Evolutionary conservation across 2,797 vertebrate species (phyloP), one percentile per base, ranked within the genome.

Genomic region (Protonibea diacanthus): DNA sequence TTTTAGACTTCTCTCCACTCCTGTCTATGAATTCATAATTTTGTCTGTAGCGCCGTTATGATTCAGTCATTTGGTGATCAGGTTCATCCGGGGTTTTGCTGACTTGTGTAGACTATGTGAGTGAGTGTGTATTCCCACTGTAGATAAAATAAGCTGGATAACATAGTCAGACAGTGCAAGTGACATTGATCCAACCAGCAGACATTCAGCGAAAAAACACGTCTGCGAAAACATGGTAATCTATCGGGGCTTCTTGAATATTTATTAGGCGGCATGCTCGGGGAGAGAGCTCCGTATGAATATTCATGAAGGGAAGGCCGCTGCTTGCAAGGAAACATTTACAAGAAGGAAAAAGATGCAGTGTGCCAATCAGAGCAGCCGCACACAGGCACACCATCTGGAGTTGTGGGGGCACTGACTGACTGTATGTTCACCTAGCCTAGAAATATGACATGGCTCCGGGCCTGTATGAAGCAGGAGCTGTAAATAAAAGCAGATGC

Each of bases 231-330:
- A 75, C 74, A 81, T 44, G 78, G 70, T 74, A 78, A 90, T 86
- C 82, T 79, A 80, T 90, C 83, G 71, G 76, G 76, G 74, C 81
- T 58, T 21, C 40, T 51, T 92, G 89, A 92, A 92, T 93, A 94
- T 92, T 90, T 80, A 93, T 91, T 15, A 74, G 25, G 33, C 23
- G 59, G 76, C 45, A 62, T 10, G 74, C 82, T 83, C 57, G 33
- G 60, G 73, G 12, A 80, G 71, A 65, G 71, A 74, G 55, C 52
- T 73, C 17, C 0, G 59, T 29, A 77, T 91, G 88, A 86, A 92
- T 93, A 93, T 92, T 82, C 84, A 93, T 86, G 64, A 84, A 72
- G 33, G 65, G 68, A 67, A 82, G 40, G 25, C 71, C 55, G 56
- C 71, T 73, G 71, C 64, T 77, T 63, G 47, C 3, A 25, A 81